phyloP scores from a whole-genome alignment of 2,113 vertebrate genomes.

The Pelecanoides urinatrix region DNA sequence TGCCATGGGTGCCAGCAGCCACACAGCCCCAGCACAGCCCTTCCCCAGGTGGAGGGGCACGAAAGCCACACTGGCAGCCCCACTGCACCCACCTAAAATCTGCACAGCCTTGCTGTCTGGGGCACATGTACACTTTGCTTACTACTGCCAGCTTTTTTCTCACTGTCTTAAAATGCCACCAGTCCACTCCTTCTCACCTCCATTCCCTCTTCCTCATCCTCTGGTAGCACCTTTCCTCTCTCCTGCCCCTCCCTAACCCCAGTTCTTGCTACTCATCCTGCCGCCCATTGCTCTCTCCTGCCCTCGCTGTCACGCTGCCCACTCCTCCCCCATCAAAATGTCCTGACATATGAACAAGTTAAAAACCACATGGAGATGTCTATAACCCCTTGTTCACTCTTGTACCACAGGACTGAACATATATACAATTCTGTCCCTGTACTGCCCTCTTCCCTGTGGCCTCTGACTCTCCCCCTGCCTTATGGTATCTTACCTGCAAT shows the following conservation, averaged over 20 bases:
- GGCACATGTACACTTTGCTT: background rate
- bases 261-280: background rate
- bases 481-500: background rate
- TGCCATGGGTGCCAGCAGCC: background rate
- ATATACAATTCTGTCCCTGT: background rate
- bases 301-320: background rate
- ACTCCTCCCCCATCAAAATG: background rate
- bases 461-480: background rate
- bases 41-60: background rate
- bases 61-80: fast-evolving
- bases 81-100: background rate
- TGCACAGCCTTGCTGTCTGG: background rate
- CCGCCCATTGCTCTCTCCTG: fast-evolving
- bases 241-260: background rate
- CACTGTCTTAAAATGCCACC: background rate
- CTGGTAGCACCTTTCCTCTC: background rate
- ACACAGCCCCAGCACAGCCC: fast-evolving
- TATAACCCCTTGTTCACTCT: background rate
- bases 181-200: background rate
- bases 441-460: background rate
- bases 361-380: background rate
- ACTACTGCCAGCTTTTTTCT: background rate
- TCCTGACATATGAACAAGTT: background rate
- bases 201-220: background rate
- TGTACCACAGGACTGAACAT: background rate